Evolutionary conservation across 1,140 invertebrate genomes (phyloP).

Genomic region (Aleiodes sp.): DNA sequence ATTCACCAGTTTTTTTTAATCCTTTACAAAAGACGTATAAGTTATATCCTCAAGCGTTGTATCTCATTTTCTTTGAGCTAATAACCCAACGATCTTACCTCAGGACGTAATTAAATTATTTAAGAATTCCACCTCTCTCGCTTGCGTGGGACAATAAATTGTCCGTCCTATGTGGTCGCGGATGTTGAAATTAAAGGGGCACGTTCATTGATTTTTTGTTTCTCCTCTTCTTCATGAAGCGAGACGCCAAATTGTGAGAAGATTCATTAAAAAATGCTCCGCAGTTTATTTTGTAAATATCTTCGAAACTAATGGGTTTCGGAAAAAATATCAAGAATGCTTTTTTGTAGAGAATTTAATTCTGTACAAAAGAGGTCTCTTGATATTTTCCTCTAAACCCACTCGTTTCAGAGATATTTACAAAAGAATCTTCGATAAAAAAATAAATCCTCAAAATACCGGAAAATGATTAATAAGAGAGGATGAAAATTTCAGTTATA

Average conservation of each 20-base stretch:
- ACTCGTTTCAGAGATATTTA: no score
- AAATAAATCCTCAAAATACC: not conserved
- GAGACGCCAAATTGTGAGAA: no score
- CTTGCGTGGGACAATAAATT: slow-evolving; percentile 13
- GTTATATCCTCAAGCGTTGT: slow-evolving; percentile 5
- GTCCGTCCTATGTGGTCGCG: slow-evolving; percentile 3
- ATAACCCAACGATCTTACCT: not conserved
- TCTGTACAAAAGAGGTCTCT: no score
- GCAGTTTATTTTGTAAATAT: no score
- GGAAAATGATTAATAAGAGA: not conserved
- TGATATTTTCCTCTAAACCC: no score
- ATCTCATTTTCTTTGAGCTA: not conserved
- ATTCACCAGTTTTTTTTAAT: not conserved
- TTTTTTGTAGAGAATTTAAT: no score
- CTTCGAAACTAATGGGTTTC: no score
- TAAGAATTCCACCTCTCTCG: slow-evolving; percentile 12
- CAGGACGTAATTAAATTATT: slow-evolving; percentile 14
- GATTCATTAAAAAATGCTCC: no score
- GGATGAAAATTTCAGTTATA: no score
- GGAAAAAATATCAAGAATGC: no score
- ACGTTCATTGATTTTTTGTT: not conserved
- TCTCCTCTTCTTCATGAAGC: not conserved
- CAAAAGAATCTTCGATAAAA: no score
- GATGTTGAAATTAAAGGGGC: not conserved
- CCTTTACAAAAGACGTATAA: not conserved